Base-by-base conservation (phyloP, 2,888 invertebrate species). In the Oscheius sp. region DNA sequence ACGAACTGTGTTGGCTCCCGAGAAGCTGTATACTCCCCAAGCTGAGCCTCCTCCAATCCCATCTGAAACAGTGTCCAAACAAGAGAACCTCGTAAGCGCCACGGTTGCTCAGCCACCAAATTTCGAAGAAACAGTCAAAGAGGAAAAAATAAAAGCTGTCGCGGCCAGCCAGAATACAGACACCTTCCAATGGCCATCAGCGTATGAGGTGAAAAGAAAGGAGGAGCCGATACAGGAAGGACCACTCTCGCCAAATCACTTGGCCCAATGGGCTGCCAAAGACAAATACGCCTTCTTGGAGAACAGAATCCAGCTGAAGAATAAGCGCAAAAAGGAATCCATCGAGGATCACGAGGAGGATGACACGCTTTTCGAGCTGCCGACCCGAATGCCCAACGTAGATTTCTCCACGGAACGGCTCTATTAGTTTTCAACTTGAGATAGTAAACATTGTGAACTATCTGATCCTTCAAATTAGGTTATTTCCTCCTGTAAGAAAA, bases 61-160 rank as follows among this genome's bases (percentile, higher is more conserved):
- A 6, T 20, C 48, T 20, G 37, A 8, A 37, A 15, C 37, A 12
- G 0, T 37, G 15, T 12, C 42, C 4, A 20, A 15, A 55, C 55
- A 34, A 15, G 55, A 34, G 4, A n/a, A 33, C 17, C 37, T 55
- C 17, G 55, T 37, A n/a, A 55, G 34, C 23, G 55, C 55, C 5
- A 33, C 37, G 4, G 12, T 34, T 20, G 55, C 55, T 10, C 33
- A 55, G 20, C 17, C 55, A 17, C 55, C 55, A 34, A 15, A 33
- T n/a, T 55, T 55, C 20, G 55, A 55, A 55, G 55, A 55, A 17
- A 55, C 55, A 6, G 33, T 33, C 37, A 55, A 55, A 12, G 55
- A 55, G 17, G 17, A 20, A 20, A 27, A n/a, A n/a, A n/a, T n/a
- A n/a, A n/a, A n/a, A n/a, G n/a, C n/a, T n/a, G n/a, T n/a, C n/a